Percentiles rank a stretch among this genome's conserved stretches.
These are phyloP conservation scores for Epinephelus coioides DNA, from an alignment of 2,797 vertebrate genomes.

Conservation along the genomic window DNA sequence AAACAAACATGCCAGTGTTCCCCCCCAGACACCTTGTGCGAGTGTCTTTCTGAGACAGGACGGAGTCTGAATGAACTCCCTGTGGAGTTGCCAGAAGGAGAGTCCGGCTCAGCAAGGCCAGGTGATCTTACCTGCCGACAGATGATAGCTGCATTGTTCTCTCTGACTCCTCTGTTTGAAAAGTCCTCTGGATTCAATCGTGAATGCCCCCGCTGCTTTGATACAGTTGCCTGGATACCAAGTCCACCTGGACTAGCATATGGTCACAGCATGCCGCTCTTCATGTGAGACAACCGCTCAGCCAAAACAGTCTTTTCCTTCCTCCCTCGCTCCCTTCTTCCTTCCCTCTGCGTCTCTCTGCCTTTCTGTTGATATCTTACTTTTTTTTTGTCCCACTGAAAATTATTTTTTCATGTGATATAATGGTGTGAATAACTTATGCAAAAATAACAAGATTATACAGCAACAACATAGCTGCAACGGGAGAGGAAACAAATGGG, in stretches of 20 bases:
- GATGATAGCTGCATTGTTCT: slow-evolving; percentile 83
- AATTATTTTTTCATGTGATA: slow-evolving; percentile 24
- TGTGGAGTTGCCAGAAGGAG: slow-evolving; percentile 77
- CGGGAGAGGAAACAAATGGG: slow-evolving; percentile 21
- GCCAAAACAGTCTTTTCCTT: slow-evolving; percentile 74
- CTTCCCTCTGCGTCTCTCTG: slow-evolving; percentile 28
- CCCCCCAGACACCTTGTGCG: slow-evolving; percentile 63
- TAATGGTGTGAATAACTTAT: slow-evolving; percentile 11
- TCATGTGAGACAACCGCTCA: slow-evolving; percentile 80
- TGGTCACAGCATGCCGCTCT: slow-evolving; percentile 85
- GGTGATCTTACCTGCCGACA: slow-evolving; percentile 83
- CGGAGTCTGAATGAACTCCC: slow-evolving; percentile 77
- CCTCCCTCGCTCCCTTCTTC: slow-evolving; percentile 36
- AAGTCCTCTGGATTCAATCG: slow-evolving; percentile 82
- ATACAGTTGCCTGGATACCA: slow-evolving; percentile 86
- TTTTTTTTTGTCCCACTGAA: slow-evolving; percentile 41
- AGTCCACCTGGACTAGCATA: slow-evolving; percentile 88
- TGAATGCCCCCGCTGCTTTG: slow-evolving; percentile 82
- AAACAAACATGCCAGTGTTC: slow-evolving; percentile 74
- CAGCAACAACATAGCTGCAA: slow-evolving; percentile 12
- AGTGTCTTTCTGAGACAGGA: slow-evolving; percentile 54
- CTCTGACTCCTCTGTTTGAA: slow-evolving; percentile 77
- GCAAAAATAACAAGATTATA: slow-evolving; percentile 34
- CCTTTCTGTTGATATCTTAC: slow-evolving; percentile 43
- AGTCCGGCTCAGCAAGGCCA: slow-evolving; percentile 68